phyloP scores from a whole-genome alignment of 2,113 vertebrate genomes.

The Poicephalus gulielmi region DNA sequence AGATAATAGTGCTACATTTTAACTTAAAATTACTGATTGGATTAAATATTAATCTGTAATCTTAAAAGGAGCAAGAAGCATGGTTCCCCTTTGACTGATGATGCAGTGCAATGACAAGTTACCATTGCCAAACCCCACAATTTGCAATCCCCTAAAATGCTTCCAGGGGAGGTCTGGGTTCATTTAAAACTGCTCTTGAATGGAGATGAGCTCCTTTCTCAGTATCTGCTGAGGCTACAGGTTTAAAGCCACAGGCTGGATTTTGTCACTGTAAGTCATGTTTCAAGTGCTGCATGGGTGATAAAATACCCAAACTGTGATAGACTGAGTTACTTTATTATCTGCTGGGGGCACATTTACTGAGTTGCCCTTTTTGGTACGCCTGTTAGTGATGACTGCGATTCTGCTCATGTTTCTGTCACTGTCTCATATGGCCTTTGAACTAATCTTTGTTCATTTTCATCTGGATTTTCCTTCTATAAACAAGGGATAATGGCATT shows the following conservation, averaged over 20 bases:
- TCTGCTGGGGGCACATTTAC: background rate
- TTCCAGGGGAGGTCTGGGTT: background rate
- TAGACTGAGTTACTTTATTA: background rate
- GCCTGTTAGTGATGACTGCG: background rate
- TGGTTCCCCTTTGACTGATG: background rate
- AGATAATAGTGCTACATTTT: background rate
- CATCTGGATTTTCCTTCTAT: background rate
- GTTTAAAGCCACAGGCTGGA: background rate
- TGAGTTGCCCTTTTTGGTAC: rapidly evolving
- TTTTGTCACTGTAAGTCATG: background rate
- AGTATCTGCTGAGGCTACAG: background rate
- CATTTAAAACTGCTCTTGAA: background rate
- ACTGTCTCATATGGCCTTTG: background rate
- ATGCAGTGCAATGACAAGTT: rapidly evolving
- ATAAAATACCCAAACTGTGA: background rate
- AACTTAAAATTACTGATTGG: background rate
- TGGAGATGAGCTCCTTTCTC: background rate
- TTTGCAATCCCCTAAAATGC: background rate
- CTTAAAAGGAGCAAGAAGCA: background rate
- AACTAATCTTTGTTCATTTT: background rate
- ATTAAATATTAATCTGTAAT: conserved; percentile 10
- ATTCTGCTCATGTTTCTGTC: background rate
- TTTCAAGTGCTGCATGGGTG: background rate
- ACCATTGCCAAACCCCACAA: background rate
- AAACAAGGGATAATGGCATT: background rate